phyloP scores from a whole-genome alignment of 2,113 vertebrate species.

The Corythornis vintsioides region DNA sequence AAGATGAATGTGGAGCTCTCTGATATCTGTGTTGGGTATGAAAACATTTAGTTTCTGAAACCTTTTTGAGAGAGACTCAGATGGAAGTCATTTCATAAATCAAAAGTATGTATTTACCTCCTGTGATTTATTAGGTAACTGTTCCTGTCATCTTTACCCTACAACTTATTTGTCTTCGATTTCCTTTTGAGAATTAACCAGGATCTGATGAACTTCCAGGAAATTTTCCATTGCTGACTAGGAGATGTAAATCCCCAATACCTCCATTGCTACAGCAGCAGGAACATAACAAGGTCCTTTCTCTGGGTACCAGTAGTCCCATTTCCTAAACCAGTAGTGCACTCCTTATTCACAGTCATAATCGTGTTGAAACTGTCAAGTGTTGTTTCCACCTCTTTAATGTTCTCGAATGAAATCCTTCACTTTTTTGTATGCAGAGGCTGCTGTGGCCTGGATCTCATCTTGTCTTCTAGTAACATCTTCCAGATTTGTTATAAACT shows the following conservation, averaged over 20 bases:
- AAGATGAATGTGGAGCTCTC: background rate
- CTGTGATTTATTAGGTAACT: background rate
- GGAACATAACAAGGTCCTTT: background rate
- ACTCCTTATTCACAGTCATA: slow-evolving; percentile 36
- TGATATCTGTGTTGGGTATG: background rate
- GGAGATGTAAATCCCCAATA: background rate
- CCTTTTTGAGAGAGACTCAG: background rate
- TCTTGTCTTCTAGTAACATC: slow-evolving; percentile 80
- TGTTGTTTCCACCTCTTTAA: slow-evolving; percentile 69
- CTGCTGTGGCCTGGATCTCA: slow-evolving; percentile 77
- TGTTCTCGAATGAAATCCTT: slow-evolving; percentile 68
- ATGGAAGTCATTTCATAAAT: background rate
- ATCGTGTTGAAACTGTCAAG: slow-evolving; percentile 59
- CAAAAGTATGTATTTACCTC: background rate
- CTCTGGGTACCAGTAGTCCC: background rate
- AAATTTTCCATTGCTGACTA: background rate
- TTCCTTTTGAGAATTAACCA: slow-evolving; percentile 7
- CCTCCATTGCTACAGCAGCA: background rate
- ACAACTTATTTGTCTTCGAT: background rate
- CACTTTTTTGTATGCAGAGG: slow-evolving; percentile 66
- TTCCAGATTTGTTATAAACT: slow-evolving; percentile 83
- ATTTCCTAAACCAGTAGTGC: slow-evolving; percentile 53
- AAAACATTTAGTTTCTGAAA: background rate
- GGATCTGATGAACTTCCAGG: background rate
- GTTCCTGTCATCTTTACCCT: background rate